Evolutionary conservation across 2,888 invertebrate genomes (phyloP).

Genomic region (Yponomeuta plumbellus): DNA sequence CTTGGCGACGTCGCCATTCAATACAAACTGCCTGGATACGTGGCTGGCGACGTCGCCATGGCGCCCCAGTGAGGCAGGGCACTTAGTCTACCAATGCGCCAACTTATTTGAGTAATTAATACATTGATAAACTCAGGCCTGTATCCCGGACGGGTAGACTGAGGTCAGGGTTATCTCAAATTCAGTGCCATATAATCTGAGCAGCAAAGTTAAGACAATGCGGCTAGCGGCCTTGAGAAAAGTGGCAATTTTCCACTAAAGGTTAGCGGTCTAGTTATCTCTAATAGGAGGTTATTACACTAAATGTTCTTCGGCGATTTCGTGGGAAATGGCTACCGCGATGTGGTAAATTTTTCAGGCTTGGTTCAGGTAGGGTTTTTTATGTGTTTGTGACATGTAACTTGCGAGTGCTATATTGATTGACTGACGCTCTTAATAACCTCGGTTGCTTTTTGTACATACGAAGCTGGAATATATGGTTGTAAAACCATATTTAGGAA

Average conservation of each 20-base stretch:
- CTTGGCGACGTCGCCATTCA: no score
- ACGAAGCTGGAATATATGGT: no score
- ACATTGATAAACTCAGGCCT: no score
- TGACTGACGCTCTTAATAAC: neutral
- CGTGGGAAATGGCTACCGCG: neutral
- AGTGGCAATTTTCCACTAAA: neutral
- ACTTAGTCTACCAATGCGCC: no score
- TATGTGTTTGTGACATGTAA: neutral
- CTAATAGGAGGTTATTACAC: neutral
- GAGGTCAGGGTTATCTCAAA: neutral
- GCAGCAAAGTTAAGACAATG: conserved; percentile 1
- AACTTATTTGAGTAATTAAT: no score
- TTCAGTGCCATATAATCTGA: neutral
- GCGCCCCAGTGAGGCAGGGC: no score
- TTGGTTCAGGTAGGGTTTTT: neutral
- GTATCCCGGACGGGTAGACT: no score
- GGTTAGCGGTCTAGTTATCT: conserved; percentile 2
- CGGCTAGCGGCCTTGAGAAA: neutral
- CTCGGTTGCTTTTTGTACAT: neutral
- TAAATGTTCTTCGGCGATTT: neutral
- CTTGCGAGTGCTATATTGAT: neutral
- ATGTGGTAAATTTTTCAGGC: neutral
- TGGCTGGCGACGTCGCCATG: no score
- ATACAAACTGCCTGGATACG: no score
- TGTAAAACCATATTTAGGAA: no score